phyloP scores from a whole-genome alignment of 2,888 invertebrate genomes.

The Hoplodrina blanda region DNA sequence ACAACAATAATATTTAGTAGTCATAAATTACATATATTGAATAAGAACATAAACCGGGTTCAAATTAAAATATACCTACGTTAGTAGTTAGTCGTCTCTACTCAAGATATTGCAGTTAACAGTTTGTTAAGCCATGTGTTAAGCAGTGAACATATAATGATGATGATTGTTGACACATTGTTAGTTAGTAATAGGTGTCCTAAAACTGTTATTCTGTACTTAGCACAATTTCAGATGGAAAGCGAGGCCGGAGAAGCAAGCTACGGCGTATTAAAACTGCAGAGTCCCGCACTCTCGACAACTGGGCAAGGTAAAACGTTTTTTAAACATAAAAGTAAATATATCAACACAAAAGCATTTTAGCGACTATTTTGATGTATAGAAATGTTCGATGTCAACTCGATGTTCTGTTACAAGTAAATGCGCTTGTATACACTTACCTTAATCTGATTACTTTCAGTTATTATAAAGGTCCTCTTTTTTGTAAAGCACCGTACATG shows the following conservation, averaged over 20 bases:
- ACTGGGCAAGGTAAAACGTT: conserved; percentile 72
- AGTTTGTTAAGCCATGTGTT: background rate
- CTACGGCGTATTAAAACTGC: conserved; percentile 94
- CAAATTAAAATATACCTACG: background rate
- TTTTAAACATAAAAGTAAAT: background rate
- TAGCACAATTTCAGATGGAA: conserved; percentile 81
- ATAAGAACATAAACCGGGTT: background rate
- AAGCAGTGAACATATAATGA: background rate
- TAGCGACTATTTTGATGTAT: no score
- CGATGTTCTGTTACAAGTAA: no score
- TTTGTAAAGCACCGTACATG: no score
- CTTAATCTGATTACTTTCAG: no score
- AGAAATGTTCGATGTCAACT: no score
- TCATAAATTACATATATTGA: no score
- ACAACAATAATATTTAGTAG: no score
- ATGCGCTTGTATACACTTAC: no score
- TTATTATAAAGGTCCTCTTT: background rate
- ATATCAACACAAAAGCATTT: no score
- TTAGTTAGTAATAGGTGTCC: background rate
- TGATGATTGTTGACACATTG: background rate
- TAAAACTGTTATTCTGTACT: conserved; percentile 15
- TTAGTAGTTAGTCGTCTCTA: background rate
- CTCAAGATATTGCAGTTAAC: background rate
- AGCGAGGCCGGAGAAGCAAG: conserved; percentile 87
- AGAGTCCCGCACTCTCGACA: conserved; percentile 91